Evolutionary conservation across 2,888 invertebrate species (phyloP).

Genomic region (Drosophila meridiana): DNA sequence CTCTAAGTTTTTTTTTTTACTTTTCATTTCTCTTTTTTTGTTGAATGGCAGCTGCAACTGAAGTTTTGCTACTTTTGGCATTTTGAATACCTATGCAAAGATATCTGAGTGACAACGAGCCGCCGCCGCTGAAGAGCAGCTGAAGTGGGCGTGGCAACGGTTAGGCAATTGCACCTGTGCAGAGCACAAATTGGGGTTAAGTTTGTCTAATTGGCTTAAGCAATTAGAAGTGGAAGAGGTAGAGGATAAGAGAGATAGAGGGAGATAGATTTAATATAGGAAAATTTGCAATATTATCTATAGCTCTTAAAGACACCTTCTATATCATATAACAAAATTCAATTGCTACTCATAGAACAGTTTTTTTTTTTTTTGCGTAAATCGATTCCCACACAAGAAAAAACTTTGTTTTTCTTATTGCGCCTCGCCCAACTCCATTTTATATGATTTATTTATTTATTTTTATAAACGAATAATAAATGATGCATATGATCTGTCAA

Average conservation of each 20-base stretch:
- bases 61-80: constrained; percentile 7
- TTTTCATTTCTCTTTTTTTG: neutral
- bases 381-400: neutral
- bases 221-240: constrained; percentile 53
- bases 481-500: neutral
- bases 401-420: neutral
- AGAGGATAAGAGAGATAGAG: neutral
- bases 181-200: constrained; percentile 68
- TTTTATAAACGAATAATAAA: neutral
- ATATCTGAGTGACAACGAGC: constrained; percentile 16
- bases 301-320: too few relatives aligned
- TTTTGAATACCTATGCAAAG: constrained; percentile 6
- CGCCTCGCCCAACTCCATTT: neutral
- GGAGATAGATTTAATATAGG: constrained; percentile 29
- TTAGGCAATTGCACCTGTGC: constrained; percentile 18
- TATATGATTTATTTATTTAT: neutral
- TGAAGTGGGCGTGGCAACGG: neutral
- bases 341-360: constrained; percentile 21
- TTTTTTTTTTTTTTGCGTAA: constrained; percentile 13
- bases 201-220: constrained; percentile 75
- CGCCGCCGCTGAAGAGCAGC: constrained; percentile 2
- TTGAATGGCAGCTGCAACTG: constrained; percentile 31
- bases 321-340: neutral
- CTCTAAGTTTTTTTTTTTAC: neutral
- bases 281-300: too few relatives aligned